phyloP scores from a whole-genome alignment of 2,888 invertebrate species.

The Strigamia maritima region DNA sequence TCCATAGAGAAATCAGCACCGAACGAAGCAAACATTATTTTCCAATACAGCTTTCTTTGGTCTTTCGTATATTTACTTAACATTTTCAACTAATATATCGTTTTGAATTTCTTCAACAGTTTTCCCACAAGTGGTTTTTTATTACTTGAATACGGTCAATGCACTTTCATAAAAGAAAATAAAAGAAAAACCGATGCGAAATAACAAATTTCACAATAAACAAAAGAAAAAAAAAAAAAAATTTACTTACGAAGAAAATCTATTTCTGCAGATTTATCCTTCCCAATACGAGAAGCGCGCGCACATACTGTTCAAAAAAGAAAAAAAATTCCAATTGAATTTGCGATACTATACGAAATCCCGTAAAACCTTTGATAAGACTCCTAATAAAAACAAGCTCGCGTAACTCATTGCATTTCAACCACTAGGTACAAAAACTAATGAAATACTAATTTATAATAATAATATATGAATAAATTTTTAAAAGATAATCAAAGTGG shows the following conservation, averaged over 20 bases:
- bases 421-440: background rate
- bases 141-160: constrained; percentile 15
- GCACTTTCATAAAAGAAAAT: constrained; percentile 25
- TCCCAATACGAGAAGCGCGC: constrained; percentile 12
- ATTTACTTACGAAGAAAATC: background rate
- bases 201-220: constrained; percentile 26
- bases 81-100: background rate
- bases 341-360: background rate
- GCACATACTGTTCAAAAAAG: background rate
- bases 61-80: background rate
- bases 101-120: background rate
- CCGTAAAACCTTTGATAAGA: constrained; percentile 20
- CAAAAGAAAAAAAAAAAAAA: background rate
- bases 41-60: background rate
- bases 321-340: constrained; percentile 24
- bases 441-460: background rate
- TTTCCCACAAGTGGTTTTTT: constrained; percentile 20
- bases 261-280: constrained; percentile 25
- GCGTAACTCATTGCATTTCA: background rate
- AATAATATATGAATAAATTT: background rate
- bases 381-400: background rate
- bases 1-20: no score
- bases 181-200: constrained; percentile 22
- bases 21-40: no score
- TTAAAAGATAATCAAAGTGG: background rate